These are phyloP conservation scores for Mimachlamys varia DNA, from an alignment of 2,888 invertebrate genomes.

Conservation along the genomic window DNA sequence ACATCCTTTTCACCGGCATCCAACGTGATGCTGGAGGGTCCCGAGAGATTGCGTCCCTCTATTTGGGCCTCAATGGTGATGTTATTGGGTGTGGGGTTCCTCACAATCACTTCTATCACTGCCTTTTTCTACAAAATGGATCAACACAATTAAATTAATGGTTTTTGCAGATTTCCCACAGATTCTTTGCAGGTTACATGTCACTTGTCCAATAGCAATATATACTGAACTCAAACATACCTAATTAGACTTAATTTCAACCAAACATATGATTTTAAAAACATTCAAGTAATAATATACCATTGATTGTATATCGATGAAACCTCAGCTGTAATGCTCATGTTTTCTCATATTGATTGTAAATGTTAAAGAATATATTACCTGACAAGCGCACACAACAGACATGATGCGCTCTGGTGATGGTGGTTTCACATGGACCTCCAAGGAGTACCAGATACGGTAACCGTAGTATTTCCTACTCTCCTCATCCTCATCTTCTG, in stretches of 20 bases:
- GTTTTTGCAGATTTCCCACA: no score
- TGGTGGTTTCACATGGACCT: constrained; percentile 77
- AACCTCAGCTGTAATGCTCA: no score
- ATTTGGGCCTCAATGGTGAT: constrained; percentile 74
- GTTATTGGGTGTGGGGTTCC: constrained; percentile 76
- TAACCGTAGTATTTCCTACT: constrained; percentile 73
- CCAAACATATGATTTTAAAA: no score
- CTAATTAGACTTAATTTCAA: no score
- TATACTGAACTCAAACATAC: no score
- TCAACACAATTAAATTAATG: no score
- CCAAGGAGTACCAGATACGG: constrained; percentile 80
- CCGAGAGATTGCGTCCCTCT: constrained; percentile 74
- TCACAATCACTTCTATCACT: constrained; percentile 77
- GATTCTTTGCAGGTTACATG: no score
- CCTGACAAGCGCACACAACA: constrained; percentile 79
- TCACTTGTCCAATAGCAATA: no score
- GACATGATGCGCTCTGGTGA: constrained; percentile 77
- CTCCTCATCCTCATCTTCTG: constrained; percentile 69
- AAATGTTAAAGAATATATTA: constrained; percentile 58
- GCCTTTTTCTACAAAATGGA: constrained; percentile 72
- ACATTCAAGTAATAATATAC: no score
- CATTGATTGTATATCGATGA: no score
- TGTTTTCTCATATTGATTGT: no score
- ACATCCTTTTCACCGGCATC: constrained; percentile 73
- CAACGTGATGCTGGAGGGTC: constrained; percentile 70